These are phyloP conservation scores for Andrena bicolor DNA, from an alignment of 2,888 invertebrate species.

Conservation along the genomic window DNA sequence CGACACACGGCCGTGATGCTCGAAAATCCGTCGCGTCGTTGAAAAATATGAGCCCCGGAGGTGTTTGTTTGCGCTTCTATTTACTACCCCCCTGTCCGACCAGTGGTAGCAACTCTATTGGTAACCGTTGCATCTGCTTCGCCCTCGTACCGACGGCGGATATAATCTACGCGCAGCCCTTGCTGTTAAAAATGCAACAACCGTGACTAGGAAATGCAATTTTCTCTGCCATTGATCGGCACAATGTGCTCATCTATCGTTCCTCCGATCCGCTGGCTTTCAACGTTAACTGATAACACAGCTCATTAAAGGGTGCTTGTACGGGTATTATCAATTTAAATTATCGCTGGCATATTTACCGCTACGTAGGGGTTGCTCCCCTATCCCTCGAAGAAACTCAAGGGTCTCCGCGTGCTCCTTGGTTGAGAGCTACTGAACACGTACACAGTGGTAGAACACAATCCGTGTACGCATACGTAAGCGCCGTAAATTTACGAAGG, in stretches of 20 bases:
- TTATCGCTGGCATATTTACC: conserved; percentile 1
- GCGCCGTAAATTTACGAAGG: conserved; percentile 60
- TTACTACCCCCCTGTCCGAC: conserved; percentile 11
- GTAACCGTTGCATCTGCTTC: conserved; percentile 3
- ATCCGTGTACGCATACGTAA: neutral
- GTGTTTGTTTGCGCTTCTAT: conserved; percentile 32
- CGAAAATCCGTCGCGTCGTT: conserved; percentile 1
- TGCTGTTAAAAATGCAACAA: neutral
- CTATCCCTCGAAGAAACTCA: neutral
- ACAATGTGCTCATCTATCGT: conserved; percentile 8
- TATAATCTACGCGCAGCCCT: neutral
- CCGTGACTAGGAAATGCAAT: conserved; percentile 6
- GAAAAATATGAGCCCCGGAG: conserved; percentile 24
- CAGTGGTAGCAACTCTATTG: conserved; percentile 9
- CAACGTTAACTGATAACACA: neutral
- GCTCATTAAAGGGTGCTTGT: neutral
- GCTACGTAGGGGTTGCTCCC: neutral
- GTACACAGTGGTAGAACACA: neutral
- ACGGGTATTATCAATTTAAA: conserved; percentile 3
- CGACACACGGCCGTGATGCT: conserved; percentile 6
- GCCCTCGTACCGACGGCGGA: conserved; percentile 44
- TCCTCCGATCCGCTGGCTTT: conserved; percentile 3
- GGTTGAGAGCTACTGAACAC: conserved; percentile 39
- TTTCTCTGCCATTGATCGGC: conserved; percentile 22
- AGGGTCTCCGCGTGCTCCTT: neutral